Evolutionary conservation across 1,140 invertebrate genomes (phyloP).

Genomic region (Pseudomyrmex pallidus): DNA sequence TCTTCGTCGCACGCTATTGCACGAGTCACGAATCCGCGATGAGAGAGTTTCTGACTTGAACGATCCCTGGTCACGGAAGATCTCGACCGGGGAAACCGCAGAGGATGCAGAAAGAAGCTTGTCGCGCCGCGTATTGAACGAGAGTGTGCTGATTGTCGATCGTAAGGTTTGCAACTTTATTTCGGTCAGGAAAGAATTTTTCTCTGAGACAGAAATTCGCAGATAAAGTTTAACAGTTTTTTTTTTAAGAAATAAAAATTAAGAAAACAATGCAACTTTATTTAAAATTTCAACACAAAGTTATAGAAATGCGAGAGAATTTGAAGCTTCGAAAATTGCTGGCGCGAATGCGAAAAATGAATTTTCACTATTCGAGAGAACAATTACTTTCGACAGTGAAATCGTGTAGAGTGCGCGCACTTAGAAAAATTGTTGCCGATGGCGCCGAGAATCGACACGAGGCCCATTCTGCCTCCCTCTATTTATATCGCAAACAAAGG

Average conservation of each 20-base stretch:
- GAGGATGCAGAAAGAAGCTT: constrained; percentile 1
- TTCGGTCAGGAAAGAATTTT: background rate
- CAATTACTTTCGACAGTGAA: background rate
- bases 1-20: constrained; percentile 46
- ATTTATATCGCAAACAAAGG: constrained; percentile 63
- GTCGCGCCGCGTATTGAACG: background rate
- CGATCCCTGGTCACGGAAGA: constrained; percentile 51
- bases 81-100: constrained; percentile 32
- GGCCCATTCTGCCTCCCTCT: background rate
- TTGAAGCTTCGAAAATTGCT: background rate
- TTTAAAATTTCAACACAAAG: too few relatives aligned
- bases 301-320: background rate
- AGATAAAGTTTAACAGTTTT: background rate
- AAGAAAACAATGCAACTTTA: too few relatives aligned
- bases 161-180: background rate
- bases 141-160: constrained; percentile 25
- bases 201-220: background rate
- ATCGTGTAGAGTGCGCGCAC: background rate
- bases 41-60: constrained; percentile 40
- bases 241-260: too few relatives aligned
- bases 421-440: constrained; percentile 40
- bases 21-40: constrained; percentile 53
- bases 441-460: constrained; percentile 35
- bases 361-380: background rate
- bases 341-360: background rate